Evolutionary conservation across 2,888 invertebrate genomes (phyloP).

Genomic region (Abrostola triplasia): DNA sequence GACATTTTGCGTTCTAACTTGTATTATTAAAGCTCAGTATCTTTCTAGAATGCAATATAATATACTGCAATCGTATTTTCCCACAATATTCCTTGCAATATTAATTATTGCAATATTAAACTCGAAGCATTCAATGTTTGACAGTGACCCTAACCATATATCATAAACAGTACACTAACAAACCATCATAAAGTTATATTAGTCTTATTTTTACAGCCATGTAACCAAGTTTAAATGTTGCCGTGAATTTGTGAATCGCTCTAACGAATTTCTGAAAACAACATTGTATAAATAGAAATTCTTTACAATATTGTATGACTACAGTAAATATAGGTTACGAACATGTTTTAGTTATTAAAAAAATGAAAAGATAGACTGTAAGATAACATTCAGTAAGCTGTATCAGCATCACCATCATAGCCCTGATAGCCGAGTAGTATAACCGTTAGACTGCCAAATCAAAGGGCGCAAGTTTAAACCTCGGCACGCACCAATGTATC

Average conservation of each 20-base stretch:
- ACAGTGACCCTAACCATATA: neutral
- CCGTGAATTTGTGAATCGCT: constrained; percentile 11
- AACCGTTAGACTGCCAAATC: too few relatives aligned
- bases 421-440: too few relatives aligned
- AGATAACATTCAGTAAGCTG: constrained; percentile 1
- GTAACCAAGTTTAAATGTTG: neutral
- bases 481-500: too few relatives aligned
- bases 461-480: too few relatives aligned
- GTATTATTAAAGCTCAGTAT: too few relatives aligned
- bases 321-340: constrained; percentile 55
- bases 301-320: constrained; percentile 33
- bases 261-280: constrained; percentile 1
- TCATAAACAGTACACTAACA: neutral
- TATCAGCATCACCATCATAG: too few relatives aligned
- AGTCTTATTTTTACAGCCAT: neutral
- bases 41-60: too few relatives aligned
- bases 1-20: neutral
- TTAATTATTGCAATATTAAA: too few relatives aligned
- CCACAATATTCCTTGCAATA: too few relatives aligned
- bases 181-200: neutral
- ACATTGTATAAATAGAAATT: constrained; percentile 50
- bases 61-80: too few relatives aligned
- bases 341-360: constrained; percentile 37
- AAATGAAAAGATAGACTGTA: neutral
- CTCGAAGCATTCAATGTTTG: neutral